Conservation (phyloP, 2,888 invertebrate species). For the Troides aeacus region DNA sequence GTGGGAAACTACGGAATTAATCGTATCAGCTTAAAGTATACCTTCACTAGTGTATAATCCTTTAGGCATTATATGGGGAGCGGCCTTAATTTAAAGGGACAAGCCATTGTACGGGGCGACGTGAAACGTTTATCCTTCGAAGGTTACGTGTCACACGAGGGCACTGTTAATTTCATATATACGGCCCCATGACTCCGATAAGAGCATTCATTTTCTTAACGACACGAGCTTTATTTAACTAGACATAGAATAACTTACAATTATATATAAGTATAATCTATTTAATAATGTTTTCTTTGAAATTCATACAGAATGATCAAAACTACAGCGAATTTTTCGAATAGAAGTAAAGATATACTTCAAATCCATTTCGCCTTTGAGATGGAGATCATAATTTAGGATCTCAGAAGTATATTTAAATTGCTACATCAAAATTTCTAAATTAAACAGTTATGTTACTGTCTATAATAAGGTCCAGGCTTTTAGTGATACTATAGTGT, state of each 20-base stretch:
- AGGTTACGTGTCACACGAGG: conserved; percentile 60
- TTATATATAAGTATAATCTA: conserved; percentile 5
- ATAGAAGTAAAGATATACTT: too few species aligned
- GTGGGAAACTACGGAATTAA: conserved; percentile 1
- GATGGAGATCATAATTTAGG: too few species aligned
- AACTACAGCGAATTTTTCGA: too few species aligned
- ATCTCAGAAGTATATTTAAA: too few species aligned
- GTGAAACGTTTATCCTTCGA: conserved; percentile 59
- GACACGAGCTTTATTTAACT: conserved; percentile 21
- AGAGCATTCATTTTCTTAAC: conserved; percentile 37
- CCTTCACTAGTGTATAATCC: conserved; percentile 28
- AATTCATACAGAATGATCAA: too few species aligned
- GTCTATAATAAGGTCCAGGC: too few species aligned
- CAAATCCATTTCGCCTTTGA: too few species aligned
- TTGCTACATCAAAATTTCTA: too few species aligned
- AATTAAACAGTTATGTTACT: too few species aligned
- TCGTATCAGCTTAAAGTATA: conserved; percentile 16
- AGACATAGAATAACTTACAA: neutral
- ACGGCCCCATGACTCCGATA: conserved; percentile 44
- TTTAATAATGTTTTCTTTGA: conserved; percentile 4
- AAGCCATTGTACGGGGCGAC: conserved; percentile 65
- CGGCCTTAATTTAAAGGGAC: conserved; percentile 69
- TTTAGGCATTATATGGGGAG: conserved; percentile 36
- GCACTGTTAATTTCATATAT: conserved; percentile 64
- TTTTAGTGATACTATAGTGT: neutral